Percentiles rank a stretch among this genome's conserved stretches.
These are phyloP conservation scores for Trogon surrucura DNA, from an alignment of 2,113 vertebrate genomes.

Conservation along the genomic window DNA sequence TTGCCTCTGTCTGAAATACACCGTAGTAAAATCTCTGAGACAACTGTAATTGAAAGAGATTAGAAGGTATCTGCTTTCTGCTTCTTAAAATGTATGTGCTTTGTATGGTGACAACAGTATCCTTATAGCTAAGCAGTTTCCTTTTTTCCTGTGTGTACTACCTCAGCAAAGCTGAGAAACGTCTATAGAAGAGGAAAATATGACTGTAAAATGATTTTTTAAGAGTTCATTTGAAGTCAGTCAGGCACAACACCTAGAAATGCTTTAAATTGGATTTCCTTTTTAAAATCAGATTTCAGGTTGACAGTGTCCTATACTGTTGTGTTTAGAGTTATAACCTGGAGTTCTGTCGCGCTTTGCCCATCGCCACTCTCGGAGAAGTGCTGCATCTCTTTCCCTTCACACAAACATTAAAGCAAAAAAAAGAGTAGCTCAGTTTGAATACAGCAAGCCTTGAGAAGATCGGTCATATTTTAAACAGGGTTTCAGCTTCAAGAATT, in stretches of 20 bases:
- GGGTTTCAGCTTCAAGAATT: neutral
- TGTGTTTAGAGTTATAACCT: slow-evolving; percentile 10
- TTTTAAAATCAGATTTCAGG: slow-evolving; percentile 20
- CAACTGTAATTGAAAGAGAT: neutral
- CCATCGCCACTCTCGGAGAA: neutral
- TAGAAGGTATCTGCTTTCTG: neutral
- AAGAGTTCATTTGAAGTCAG: slow-evolving; percentile 29
- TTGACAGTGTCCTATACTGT: neutral
- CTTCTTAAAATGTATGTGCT: neutral
- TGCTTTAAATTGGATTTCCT: slow-evolving; percentile 3
- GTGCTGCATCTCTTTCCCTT: neutral
- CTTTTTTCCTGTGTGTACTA: neutral
- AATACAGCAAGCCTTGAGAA: neutral
- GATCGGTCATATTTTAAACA: neutral
- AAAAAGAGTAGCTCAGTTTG: neutral
- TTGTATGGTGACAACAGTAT: neutral
- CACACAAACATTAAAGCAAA: neutral
- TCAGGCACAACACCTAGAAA: slow-evolving; percentile 26
- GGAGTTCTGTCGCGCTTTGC: neutral
- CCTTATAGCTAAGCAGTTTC: neutral
- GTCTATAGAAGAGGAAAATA: slow-evolving; percentile 12
- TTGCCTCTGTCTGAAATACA: neutral
- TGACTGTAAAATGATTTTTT: slow-evolving; percentile 42
- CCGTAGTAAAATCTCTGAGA: neutral
- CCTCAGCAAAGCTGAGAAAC: neutral